Evolutionary conservation across 1,140 invertebrate genomes (phyloP), one percentile per base, ranked within the genome.

Genomic region (Eueides isabella): DNA sequence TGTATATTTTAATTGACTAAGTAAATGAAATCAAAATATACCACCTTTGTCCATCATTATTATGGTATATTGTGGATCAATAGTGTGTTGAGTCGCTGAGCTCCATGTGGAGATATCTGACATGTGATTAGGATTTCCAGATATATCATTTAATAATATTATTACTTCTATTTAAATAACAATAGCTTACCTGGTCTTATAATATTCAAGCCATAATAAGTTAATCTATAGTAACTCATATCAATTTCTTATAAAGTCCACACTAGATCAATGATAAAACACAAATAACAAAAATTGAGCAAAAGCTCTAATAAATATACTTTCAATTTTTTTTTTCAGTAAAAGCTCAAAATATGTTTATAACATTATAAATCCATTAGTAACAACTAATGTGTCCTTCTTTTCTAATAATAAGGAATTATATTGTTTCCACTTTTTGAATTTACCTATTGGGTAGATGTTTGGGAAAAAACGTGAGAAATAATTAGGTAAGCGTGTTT

Each of bases 161-260:
- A 2, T 19, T 55, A 55, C 6, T 55, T 23, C 4, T 4, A 55
- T 55, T 23, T 1, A 55, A 4, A 19, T 11, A 23, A 11, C 9
- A 55, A 55, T 0, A 55, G 2, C 23, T 26, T 12, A 55, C 48
- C 23, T 23, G 48, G 48, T 12, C 48, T 26, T 4, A 55, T 12
- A 55, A 55, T 11, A 26, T 26, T 55, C 9, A 55, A 12, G 5
- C 48, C 48, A 55, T 23, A 55, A 55, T 55, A 55, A 23, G 48
- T 55, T 23, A 55, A 55, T 55, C 48, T 26, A 23, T 55, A 55
- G n/a, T 55, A 55, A 55, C 7, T 55, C 48, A 55, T 55, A 23
- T 55, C 26, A 12, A 26, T 12, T 55, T 23, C 23, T 55, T 26
- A 55, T 55, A 11, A 19, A 7, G 19, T 55, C 48, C 19, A 2